Base-by-base conservation (phyloP, 92 coral and sea anemone species). In the Umimayanthus kanabou region DNA sequence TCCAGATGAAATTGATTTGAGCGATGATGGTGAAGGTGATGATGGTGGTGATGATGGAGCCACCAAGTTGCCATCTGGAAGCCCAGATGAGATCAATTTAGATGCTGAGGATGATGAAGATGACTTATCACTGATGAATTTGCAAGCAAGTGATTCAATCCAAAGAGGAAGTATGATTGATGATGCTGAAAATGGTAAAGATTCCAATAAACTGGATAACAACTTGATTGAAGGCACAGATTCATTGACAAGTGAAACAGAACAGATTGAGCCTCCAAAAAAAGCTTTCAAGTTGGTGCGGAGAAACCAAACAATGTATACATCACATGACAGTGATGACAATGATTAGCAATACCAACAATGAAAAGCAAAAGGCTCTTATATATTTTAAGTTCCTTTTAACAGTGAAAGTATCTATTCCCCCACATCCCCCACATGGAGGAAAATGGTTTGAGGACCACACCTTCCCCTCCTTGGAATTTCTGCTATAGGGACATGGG, bases 271-370 rank as follows among this genome's bases (percentile, higher is more conserved):
- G 88, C 99, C 98, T 49, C 92, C 91, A 82, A 87, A 67, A 28
- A 97, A 95, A 73, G 89, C 89, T 58, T 58, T 95, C 84, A 97
- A 95, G 58, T 89, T 97, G 28, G 80, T 88, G n/a, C 80, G 99
- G 80, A 95, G 99, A 89, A 97, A 97, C 83, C 98, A 97, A 87
- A 91, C 94, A 30, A 66, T 95, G 74, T 97, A 97, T 82, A 87
- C 93, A n/a, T 87, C 93, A 77, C 84, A 87, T 84, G 93, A 94
- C 30, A 76, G 80, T 26, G 93, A 88, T 22, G 78, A 85, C n/a
- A 50, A 28, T 76, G 22, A 39, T 14, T 74, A 65, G 76, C 76
- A 71, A 9, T n/a, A 10, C 6, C n/a, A 6, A 66, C 29, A 66
- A 23, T 66, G 73, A 23, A 66, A 22, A 66, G 73, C n/a, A 66